A percentile compares a stretch with the other conserved stretches of the same genome.
Evolutionary conservation across 1,140 invertebrate species (phyloP).

Genomic region (Orchesella cincta): DNA sequence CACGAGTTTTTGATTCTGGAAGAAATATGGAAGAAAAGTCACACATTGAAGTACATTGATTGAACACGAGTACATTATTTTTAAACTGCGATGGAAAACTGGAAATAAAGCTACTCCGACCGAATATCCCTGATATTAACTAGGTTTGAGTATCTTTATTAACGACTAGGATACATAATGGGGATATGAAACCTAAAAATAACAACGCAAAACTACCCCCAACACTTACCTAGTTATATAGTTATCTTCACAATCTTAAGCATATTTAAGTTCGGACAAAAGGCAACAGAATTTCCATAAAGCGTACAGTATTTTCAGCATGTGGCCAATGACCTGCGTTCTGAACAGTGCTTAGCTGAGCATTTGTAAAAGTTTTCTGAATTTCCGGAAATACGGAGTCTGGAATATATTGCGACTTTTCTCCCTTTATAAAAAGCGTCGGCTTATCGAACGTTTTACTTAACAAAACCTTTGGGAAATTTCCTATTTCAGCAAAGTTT

Average conservation of each 20-base stretch:
- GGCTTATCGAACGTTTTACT: slow-evolving; percentile 65
- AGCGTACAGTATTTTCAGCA: slow-evolving; percentile 81
- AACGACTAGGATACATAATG: not conserved
- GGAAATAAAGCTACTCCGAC: not conserved
- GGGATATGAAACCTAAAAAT: not conserved
- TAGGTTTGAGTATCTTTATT: not conserved
- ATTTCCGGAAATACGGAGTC: slow-evolving; percentile 68
- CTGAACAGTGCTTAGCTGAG: slow-evolving; percentile 71
- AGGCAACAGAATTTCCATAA: slow-evolving; percentile 62
- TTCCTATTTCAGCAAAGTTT: slow-evolving; percentile 67
- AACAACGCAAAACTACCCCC: not conserved
- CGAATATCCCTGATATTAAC: not conserved
- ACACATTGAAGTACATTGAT: too few species aligned
- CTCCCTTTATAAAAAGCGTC: slow-evolving; percentile 80
- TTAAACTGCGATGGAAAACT: not conserved
- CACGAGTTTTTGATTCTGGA: not conserved
- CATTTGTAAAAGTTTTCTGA: slow-evolving; percentile 72
- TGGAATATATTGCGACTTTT: slow-evolving; percentile 74
- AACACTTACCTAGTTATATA: not conserved
- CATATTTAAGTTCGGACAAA: slow-evolving; percentile 36
- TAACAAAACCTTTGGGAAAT: slow-evolving; percentile 62
- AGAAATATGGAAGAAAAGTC: not conserved
- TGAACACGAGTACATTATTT: too few species aligned
- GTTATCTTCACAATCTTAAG: not conserved
- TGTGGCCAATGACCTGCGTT: slow-evolving; percentile 91